Conservation (phyloP, 2,888 invertebrate genomes). For the Mythimna impura region DNA sequence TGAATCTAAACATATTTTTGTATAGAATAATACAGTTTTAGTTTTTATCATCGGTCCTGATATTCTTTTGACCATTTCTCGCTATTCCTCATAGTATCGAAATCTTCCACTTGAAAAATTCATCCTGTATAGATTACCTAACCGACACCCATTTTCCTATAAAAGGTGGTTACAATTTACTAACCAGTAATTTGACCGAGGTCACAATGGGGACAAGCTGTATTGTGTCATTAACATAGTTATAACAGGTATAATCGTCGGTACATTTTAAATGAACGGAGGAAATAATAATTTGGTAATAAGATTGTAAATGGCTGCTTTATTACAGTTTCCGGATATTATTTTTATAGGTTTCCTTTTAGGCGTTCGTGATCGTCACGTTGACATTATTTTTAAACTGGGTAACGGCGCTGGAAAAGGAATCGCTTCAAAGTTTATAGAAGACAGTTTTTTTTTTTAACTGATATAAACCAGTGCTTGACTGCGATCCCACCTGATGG, state of each 20-base stretch:
- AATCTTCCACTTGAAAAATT: neutral
- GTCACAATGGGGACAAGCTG: constrained; percentile 40
- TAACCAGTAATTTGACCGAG: constrained; percentile 52
- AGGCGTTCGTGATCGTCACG: neutral
- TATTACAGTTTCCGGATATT: constrained; percentile 50
- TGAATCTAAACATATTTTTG: too few relatives aligned
- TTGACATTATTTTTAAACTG: constrained; percentile 25
- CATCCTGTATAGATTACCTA: constrained; percentile 8
- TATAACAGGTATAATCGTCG: constrained; percentile 36
- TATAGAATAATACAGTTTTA: too few relatives aligned
- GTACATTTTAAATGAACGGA: constrained; percentile 42
- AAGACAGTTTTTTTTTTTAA: too few relatives aligned
- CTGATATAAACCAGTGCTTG: too few relatives aligned
- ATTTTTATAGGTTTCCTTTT: constrained; percentile 44
- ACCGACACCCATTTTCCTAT: constrained; percentile 39
- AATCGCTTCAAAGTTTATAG: neutral
- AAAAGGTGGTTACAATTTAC: constrained; percentile 48
- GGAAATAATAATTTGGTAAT: constrained; percentile 54
- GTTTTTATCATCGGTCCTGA: too few relatives aligned
- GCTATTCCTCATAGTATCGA: too few relatives aligned
- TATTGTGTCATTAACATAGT: constrained; percentile 35
- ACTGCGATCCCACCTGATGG: too few relatives aligned
- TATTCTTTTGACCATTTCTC: too few relatives aligned
- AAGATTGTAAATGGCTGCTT: constrained; percentile 42
- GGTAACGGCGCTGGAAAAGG: neutral